phyloP scores from a whole-genome alignment of 2,888 invertebrate genomes.

The Escarpia spicata region DNA sequence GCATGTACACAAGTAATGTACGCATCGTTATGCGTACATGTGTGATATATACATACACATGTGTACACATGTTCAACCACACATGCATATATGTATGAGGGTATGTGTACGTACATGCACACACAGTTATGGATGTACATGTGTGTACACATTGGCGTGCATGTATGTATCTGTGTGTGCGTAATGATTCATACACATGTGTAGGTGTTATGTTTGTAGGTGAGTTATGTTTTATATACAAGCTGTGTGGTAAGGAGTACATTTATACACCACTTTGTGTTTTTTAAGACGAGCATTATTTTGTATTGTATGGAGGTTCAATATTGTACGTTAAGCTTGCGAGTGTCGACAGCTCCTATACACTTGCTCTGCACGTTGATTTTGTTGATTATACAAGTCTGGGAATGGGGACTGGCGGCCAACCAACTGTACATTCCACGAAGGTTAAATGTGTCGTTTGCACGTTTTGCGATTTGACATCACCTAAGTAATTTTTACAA shows the following conservation, averaged over 20 bases:
- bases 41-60: not conserved
- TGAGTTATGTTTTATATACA: not conserved
- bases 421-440: not conserved
- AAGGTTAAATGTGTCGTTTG: not conserved
- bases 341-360: not conserved
- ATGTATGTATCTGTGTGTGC: not conserved
- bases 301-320: slow-evolving; percentile 16
- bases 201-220: not conserved
- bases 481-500: not conserved
- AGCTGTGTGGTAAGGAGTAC: not conserved
- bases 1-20: not conserved
- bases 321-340: slow-evolving; percentile 5
- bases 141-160: no score
- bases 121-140: not conserved
- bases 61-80: not conserved
- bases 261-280: slow-evolving; percentile 3
- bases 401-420: not conserved
- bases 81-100: no score
- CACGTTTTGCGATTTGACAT: not conserved
- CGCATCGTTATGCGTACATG: not conserved
- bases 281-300: slow-evolving; percentile 3
- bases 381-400: not conserved
- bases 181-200: not conserved
- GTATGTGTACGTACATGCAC: not conserved
- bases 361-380: not conserved